Percentiles rank a stretch among this genome's conserved stretches.
These are phyloP conservation scores for Eupristina koningsbergeri DNA, from an alignment of 1,140 invertebrate genomes.

Conservation along the genomic window DNA sequence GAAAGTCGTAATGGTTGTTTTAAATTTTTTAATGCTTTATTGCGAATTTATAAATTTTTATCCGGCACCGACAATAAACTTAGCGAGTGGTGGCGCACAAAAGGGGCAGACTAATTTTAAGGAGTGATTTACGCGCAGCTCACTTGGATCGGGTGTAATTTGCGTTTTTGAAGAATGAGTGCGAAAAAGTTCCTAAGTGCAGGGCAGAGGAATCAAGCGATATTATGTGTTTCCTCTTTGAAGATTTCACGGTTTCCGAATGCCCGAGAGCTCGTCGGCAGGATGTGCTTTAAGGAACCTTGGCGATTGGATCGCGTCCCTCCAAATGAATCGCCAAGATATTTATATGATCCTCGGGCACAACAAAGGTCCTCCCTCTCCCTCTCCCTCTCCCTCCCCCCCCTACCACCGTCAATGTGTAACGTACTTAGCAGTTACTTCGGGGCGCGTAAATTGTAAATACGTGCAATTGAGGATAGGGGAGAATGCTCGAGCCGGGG, in stretches of 20 bases:
- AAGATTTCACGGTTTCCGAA: neutral
- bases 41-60: no score
- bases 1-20: no score
- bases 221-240: neutral
- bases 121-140: neutral
- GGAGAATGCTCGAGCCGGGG: conserved; percentile 57
- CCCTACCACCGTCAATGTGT: no score
- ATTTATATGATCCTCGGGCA: neutral
- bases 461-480: conserved; percentile 64
- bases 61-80: neutral
- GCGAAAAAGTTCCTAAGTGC: neutral
- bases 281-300: neutral
- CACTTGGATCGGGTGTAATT: neutral
- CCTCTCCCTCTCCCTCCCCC: no score
- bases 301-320: neutral
- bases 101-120: no score
- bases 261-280: no score
- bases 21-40: no score
- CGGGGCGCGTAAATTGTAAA: conserved; percentile 46
- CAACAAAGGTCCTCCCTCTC: neutral
- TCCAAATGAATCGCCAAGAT: neutral
- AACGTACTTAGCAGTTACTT: no score
- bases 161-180: neutral
- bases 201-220: neutral
- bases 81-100: no score